phyloP scores from a whole-genome alignment of 2,797 vertebrate species.

The Manis javanica region DNA sequence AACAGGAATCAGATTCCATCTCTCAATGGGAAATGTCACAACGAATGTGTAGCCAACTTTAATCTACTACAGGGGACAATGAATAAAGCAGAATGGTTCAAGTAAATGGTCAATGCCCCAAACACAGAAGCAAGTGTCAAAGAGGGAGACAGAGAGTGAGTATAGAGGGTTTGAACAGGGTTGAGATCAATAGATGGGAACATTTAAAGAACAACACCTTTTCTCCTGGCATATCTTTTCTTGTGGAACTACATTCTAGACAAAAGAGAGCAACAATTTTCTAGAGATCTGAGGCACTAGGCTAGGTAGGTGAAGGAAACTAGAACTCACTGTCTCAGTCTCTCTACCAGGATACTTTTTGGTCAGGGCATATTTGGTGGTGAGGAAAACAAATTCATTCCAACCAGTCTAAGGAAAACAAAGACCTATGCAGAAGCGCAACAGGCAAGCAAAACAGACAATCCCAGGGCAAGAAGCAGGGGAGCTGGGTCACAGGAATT shows the following conservation, averaged over 20 bases:
- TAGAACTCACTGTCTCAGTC: not conserved
- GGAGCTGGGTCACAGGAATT: not conserved
- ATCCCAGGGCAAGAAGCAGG: not conserved
- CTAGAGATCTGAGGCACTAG: not conserved
- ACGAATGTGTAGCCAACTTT: not conserved
- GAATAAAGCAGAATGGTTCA: not conserved
- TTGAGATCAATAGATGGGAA: not conserved
- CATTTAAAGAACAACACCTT: not conserved
- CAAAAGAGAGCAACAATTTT: not conserved
- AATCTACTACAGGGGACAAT: not conserved
- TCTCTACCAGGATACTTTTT: not conserved
- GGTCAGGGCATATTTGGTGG: not conserved
- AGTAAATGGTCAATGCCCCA: not conserved
- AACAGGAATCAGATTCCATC: not conserved
- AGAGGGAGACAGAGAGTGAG: not conserved
- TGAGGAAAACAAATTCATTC: conserved; percentile 36
- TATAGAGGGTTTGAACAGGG: not conserved
- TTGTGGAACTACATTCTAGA: not conserved
- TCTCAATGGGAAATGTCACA: not conserved
- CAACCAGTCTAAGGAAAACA: conserved; percentile 20
- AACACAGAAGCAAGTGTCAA: not conserved
- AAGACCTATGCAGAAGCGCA: not conserved
- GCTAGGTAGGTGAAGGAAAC: not conserved
- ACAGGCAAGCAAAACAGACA: not conserved
- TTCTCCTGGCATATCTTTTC: not conserved